Percentiles rank a stretch among this genome's conserved stretches.
These are phyloP conservation scores for Linyphia triangularis DNA, from an alignment of 2,888 invertebrate genomes.

Conservation along the genomic window DNA sequence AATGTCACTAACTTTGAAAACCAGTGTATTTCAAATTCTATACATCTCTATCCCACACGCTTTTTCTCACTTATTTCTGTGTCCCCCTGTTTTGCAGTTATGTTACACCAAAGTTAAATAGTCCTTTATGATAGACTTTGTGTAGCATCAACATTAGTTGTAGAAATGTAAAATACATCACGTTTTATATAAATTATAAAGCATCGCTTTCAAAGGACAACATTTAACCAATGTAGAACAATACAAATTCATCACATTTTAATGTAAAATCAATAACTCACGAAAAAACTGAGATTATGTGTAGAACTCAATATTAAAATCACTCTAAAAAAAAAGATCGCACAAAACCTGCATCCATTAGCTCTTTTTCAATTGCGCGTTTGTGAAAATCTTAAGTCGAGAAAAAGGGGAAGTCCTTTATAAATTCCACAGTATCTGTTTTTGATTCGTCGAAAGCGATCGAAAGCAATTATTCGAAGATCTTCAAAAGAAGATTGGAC, in stretches of 20 bases:
- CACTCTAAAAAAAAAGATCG: background rate
- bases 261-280: slow-evolving; percentile 7
- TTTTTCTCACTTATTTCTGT: too few species aligned
- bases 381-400: background rate
- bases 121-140: too few species aligned
- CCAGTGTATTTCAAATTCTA: too few species aligned
- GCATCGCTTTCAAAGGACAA: too few species aligned
- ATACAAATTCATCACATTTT: slow-evolving; percentile 4
- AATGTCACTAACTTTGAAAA: too few species aligned
- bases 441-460: slow-evolving; percentile 35
- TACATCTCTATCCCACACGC: too few species aligned
- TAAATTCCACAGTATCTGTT: slow-evolving; percentile 6
- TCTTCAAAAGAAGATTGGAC: slow-evolving; percentile 23
- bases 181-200: too few species aligned
- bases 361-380: slow-evolving; percentile 2
- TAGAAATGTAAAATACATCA: too few species aligned
- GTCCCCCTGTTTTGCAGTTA: too few species aligned
- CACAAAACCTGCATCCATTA: slow-evolving; percentile 11
- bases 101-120: too few species aligned
- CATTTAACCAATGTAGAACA: background rate
- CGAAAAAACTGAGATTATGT: background rate
- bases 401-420: background rate
- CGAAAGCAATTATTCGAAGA: slow-evolving; percentile 51
- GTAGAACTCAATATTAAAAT: background rate
- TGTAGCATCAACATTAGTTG: too few species aligned